A percentile compares a stretch with the other conserved stretches of the same genome.
phyloP scores from a whole-genome alignment of 2,113 vertebrate genomes.

The Phalacrocorax aristotelis region DNA sequence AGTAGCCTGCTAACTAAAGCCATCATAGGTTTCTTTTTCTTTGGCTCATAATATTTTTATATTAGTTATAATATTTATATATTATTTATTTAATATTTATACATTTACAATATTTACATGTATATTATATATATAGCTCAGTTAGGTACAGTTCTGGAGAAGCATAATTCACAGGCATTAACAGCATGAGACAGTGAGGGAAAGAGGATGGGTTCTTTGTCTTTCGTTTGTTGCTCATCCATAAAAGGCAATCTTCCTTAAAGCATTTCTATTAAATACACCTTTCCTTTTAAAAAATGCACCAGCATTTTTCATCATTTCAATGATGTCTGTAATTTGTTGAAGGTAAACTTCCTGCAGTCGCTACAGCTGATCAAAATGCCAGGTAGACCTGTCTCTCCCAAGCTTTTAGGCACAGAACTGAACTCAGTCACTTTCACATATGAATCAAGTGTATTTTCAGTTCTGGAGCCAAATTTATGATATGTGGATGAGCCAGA shows the following conservation, averaged over 20 bases:
- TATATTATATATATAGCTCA: neutral
- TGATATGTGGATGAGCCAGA: neutral
- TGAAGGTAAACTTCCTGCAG: neutral
- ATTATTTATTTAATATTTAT: too few relatives aligned
- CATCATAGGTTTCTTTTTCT: too few relatives aligned
- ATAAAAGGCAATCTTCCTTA: neutral
- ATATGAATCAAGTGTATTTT: neutral
- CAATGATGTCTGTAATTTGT: neutral
- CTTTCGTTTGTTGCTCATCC: neutral
- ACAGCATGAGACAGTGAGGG: accelerated
- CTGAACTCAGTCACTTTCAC: neutral
- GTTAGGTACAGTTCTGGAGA: neutral
- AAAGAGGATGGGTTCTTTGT: neutral
- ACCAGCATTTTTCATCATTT: neutral
- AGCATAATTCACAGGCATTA: neutral
- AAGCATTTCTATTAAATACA: neutral
- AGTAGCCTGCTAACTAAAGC: neutral
- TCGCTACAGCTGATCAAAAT: neutral
- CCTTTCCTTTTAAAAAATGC: neutral
- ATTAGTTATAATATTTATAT: too few relatives aligned
- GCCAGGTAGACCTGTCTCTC: neutral
- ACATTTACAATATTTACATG: too few relatives aligned
- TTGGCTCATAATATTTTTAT: too few relatives aligned
- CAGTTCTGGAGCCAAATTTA: neutral
- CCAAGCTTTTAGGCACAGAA: neutral